Evolutionary conservation across 2,797 vertebrate species (phyloP), one percentile per base, ranked within the genome.

Genomic region (Pseudochaenichthys georgianus): DNA sequence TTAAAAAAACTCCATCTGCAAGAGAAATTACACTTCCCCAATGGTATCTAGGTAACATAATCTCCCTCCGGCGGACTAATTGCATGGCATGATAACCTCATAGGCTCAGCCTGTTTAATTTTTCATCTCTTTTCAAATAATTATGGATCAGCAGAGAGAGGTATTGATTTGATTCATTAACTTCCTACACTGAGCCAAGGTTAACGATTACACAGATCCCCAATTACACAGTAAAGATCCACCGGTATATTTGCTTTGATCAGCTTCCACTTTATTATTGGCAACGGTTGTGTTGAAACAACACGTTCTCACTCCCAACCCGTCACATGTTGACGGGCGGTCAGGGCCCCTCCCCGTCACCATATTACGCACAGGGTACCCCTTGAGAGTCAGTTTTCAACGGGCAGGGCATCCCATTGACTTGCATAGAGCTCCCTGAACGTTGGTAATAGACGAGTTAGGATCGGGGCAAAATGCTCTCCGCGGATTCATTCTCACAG

Each of bases 131-230:
- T 97, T 97, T 98, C 96, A 97, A 97, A 98, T 98, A 98, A 98
- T 97, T 97, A 97, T 97, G 96, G 96, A 98, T 98, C 97, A 97
- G 96, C 95, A 95, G 96, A 97, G 95, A 97, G 95, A 94, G 92
- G 96, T 98, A 99, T 98, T 97, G 97, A 98, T 98, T 98, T 98
- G 95, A 97, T 97, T 99, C 97, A 98, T 99, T 98, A 98, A 96
- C 95, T 94, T 95, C 96, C 93, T 94, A 94, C 94, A 92, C 95
- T 92, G 94, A 96, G 96, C 95, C 96, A 98, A 99, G 97, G 97
- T 98, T 98, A 98, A 98, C 97, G 95, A 98, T 97, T 96, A 96
- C 95, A 96, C 95, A 95, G 93, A 97, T 97, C 95, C 96, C 96
- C 96, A 97, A 97, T 98, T 97, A 97, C 89, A 92, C 73, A 62